These are phyloP conservation scores for Gadus chalcogrammus DNA, from an alignment of 2,113 vertebrate species.

Conservation along the genomic window DNA sequence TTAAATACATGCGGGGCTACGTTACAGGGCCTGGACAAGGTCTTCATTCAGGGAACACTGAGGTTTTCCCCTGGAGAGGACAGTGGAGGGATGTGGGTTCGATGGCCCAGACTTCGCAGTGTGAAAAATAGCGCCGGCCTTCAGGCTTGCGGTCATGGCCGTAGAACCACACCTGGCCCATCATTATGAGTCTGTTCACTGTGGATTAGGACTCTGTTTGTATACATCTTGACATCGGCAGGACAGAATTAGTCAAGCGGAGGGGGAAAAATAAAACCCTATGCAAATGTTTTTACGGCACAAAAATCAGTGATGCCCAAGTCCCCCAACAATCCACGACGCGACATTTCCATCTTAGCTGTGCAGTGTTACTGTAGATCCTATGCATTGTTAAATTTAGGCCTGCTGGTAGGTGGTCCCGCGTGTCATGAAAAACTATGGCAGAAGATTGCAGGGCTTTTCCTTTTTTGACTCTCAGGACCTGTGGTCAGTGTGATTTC, in stretches of 20 bases:
- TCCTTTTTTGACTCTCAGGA: slow-evolving; percentile 50
- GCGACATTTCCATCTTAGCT: slow-evolving; percentile 62
- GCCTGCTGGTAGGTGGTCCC: slow-evolving; percentile 68
- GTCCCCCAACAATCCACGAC: slow-evolving; percentile 31
- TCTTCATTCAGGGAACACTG: slow-evolving; percentile 64
- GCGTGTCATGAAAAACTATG: slow-evolving; percentile 53
- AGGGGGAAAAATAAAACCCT: slow-evolving; percentile 53
- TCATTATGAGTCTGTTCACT: slow-evolving; percentile 53
- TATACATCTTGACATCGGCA: slow-evolving; percentile 50
- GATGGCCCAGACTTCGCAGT: slow-evolving; percentile 64
- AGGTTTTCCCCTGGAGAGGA: slow-evolving; percentile 60
- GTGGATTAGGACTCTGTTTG: slow-evolving; percentile 36
- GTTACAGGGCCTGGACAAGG: slow-evolving; percentile 57
- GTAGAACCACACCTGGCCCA: slow-evolving; percentile 65
- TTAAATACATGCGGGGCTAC: slow-evolving; percentile 61
- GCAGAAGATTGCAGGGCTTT: slow-evolving; percentile 51
- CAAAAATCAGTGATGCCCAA: slow-evolving; percentile 65
- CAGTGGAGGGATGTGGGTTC: slow-evolving; percentile 71
- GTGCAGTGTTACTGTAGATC: slow-evolving; percentile 56
- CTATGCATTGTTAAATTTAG: slow-evolving; percentile 51
- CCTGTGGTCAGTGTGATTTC: slow-evolving; percentile 62
- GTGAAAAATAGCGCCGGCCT: slow-evolving; percentile 74
- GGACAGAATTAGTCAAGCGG: slow-evolving; percentile 46
- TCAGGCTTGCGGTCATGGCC: slow-evolving; percentile 60
- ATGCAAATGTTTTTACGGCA: slow-evolving; percentile 40